Percentiles rank a stretch among this genome's conserved stretches.
These are phyloP conservation scores for Zoanthus sansibaricus DNA, from an alignment of 92 coral and sea anemone species.

Conservation along the genomic window DNA sequence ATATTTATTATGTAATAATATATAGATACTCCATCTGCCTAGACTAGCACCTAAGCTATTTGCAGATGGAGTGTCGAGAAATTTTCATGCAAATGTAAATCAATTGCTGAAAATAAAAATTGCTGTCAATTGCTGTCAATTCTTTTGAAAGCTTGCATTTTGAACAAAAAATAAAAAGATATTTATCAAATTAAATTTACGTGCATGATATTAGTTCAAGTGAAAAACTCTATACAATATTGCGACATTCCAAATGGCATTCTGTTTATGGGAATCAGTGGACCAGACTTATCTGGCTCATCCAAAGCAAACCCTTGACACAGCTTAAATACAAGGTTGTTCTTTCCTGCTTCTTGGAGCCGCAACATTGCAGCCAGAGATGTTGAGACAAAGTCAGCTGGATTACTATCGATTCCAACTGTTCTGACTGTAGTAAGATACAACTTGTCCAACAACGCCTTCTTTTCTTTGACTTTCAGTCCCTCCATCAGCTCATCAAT, in stretches of 20 bases:
- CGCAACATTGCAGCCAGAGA: background rate
- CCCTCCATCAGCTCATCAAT: background rate
- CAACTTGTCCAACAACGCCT: background rate
- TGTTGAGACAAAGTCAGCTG: constrained; percentile 13
- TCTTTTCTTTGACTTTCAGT: constrained; percentile 10
- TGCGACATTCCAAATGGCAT: constrained; percentile 40
- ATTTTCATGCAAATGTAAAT: too few species aligned
- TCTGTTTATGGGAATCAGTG: constrained; percentile 28
- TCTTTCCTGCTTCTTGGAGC: background rate
- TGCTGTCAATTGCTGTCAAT: too few species aligned
- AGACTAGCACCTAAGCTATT: too few species aligned
- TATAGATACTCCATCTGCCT: too few species aligned
- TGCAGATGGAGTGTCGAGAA: too few species aligned
- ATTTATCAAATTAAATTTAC: background rate
- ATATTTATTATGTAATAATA: too few species aligned
- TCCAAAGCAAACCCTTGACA: constrained; percentile 37
- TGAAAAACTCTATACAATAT: constrained; percentile 51
- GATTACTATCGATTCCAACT: constrained; percentile 10
- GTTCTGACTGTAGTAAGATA: constrained; percentile 2
- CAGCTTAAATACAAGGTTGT: background rate
- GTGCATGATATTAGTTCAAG: constrained; percentile 47
- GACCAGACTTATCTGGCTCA: constrained; percentile 32
- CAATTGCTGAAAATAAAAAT: too few species aligned
- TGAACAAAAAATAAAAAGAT: background rate
- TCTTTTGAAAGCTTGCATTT: background rate